Evolutionary conservation across 2,888 invertebrate species (phyloP).

Genomic region (Drosophila algonquin): DNA sequence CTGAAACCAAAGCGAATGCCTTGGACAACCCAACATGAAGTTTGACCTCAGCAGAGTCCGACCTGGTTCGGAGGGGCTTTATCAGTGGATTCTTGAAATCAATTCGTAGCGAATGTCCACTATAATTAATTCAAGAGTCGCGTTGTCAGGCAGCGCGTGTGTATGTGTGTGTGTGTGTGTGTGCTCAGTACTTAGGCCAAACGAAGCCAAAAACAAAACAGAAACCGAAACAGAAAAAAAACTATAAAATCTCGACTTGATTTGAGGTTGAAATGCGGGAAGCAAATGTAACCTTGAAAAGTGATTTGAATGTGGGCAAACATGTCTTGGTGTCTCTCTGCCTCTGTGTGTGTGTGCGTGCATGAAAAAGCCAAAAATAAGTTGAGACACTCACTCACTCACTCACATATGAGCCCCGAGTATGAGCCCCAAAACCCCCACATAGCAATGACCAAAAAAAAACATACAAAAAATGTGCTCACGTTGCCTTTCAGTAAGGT

Average conservation of each 20-base stretch:
- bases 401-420: background rate
- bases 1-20: constrained; percentile 9
- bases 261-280: constrained; percentile 62
- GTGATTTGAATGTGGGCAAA: constrained; percentile 52
- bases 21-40: constrained; percentile 26
- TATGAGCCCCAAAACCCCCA: background rate
- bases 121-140: constrained; percentile 57
- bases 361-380: constrained; percentile 57
- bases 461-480: constrained; percentile 15
- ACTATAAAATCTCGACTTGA: constrained; percentile 30
- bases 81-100: constrained; percentile 55
- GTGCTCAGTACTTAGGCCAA: constrained; percentile 30
- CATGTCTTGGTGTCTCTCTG: constrained; percentile 37
- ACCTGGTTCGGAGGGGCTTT: constrained; percentile 25
- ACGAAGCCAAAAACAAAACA: constrained; percentile 2
- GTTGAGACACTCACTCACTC: constrained; percentile 41
- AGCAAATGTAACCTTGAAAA: constrained; percentile 71
- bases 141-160: constrained; percentile 11
- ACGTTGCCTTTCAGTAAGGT: constrained; percentile 14
- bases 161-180: background rate
- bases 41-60: constrained; percentile 42
- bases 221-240: background rate
- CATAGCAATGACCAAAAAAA: constrained; percentile 37
- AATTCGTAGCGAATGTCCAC: constrained; percentile 37
- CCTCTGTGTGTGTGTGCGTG: constrained; percentile 18